phyloP scores from a whole-genome alignment of 2,797 vertebrate species.

The Pantherophis vulpinus region DNA sequence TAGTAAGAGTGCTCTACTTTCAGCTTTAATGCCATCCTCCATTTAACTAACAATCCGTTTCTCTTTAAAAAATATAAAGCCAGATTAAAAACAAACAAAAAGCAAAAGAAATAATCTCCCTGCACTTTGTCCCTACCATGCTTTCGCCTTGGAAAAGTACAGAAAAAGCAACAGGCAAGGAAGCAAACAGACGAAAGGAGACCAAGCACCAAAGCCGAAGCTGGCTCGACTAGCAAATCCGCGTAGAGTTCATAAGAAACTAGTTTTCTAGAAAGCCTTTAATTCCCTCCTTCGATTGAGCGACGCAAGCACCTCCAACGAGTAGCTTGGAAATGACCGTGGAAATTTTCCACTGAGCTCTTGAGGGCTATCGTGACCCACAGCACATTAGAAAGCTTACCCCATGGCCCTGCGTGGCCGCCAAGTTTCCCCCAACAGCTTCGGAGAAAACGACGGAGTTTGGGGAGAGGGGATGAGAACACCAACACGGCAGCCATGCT shows the following conservation, averaged over 20 bases:
- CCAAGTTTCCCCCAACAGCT: conserved; percentile 50
- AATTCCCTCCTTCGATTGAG: neutral
- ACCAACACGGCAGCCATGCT: neutral
- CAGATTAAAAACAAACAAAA: neutral
- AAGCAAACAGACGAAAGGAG: neutral
- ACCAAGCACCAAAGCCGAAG: neutral
- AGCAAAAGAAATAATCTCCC: neutral
- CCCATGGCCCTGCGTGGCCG: conserved; percentile 37
- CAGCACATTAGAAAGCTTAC: conserved; percentile 45
- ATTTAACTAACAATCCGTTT: neutral
- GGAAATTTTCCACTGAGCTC: neutral
- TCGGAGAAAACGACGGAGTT: conserved; percentile 21
- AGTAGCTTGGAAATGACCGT: neutral
- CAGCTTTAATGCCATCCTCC: neutral
- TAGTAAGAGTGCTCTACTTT: neutral
- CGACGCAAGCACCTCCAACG: neutral
- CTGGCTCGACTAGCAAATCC: neutral
- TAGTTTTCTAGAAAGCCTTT: neutral
- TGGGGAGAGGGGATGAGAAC: rapidly evolving
- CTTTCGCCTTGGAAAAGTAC: neutral
- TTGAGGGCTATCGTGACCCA: neutral
- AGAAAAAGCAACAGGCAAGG: neutral
- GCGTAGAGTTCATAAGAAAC: neutral
- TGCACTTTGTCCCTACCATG: neutral
- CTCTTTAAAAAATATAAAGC: neutral